Evolutionary conservation across 2,797 vertebrate species (phyloP).

Genomic region (Meriones psammophilus): DNA sequence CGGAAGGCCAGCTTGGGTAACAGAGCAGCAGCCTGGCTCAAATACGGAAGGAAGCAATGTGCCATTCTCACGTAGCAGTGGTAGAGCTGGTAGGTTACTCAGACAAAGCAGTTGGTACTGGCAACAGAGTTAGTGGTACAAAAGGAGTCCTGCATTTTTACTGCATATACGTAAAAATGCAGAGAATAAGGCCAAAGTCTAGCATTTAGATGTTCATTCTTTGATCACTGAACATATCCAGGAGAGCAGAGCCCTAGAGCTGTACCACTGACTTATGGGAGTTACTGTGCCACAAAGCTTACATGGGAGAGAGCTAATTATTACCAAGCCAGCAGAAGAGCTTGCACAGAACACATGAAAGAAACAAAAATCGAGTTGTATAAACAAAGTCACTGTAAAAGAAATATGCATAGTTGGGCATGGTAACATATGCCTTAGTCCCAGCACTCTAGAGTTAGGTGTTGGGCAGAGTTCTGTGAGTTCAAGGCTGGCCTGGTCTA

Average conservation of each 20-base stretch:
- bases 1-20: background rate
- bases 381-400: background rate
- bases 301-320: background rate
- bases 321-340: background rate
- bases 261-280: background rate
- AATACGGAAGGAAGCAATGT: background rate
- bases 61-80: background rate
- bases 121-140: background rate
- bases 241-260: background rate
- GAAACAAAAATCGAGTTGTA: background rate
- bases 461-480: background rate
- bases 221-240: background rate
- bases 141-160: background rate
- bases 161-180: background rate
- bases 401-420: background rate
- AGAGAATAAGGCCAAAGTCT: background rate
- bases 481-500: background rate
- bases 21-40: background rate
- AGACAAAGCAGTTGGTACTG: background rate
- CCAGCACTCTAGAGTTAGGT: background rate
- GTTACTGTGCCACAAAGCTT: too few species aligned
- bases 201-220: background rate
- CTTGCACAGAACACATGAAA: background rate
- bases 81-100: background rate
- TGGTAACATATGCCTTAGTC: background rate